Evolutionary conservation across 2,888 invertebrate species (phyloP).

Genomic region (Zaprionus obscuricornis): DNA sequence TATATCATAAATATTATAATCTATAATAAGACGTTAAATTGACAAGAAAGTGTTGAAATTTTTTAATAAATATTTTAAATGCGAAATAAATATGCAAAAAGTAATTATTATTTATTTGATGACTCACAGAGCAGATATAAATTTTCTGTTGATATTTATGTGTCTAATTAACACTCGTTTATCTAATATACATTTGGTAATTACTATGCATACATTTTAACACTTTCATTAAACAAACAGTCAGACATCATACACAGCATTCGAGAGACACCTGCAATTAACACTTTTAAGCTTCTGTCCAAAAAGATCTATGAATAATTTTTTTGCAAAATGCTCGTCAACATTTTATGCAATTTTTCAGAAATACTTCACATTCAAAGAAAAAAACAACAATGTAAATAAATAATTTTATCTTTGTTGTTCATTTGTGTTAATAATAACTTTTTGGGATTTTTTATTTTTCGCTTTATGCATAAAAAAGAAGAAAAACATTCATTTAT

Average conservation of each 20-base stretch:
- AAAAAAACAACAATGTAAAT: neutral
- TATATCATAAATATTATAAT: too few relatives aligned
- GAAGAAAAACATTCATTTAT: slow-evolving; percentile 4
- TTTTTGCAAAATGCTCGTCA: neutral
- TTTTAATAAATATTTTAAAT: too few relatives aligned
- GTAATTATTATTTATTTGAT: too few relatives aligned
- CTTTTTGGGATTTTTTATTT: slow-evolving; percentile 6
- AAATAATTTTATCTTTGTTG: slow-evolving; percentile 1
- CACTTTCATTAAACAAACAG: slow-evolving; percentile 29
- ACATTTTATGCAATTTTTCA: neutral
- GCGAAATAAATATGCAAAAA: too few relatives aligned
- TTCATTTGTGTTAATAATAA: neutral
- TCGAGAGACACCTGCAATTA: slow-evolving; percentile 29
- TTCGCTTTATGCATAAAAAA: slow-evolving; percentile 18
- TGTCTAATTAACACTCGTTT: slow-evolving; percentile 21
- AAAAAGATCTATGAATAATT: neutral
- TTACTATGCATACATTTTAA: slow-evolving; percentile 24
- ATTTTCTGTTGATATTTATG: neutral
- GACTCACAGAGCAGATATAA: too few relatives aligned
- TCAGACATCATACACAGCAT: slow-evolving; percentile 16
- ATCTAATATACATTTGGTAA: slow-evolving; percentile 21
- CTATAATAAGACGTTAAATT: too few relatives aligned
- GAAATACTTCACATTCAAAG: neutral
- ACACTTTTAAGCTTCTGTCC: slow-evolving; percentile 12
- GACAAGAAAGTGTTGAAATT: too few relatives aligned